Percentiles rank a stretch among this genome's conserved stretches.
Conservation (phyloP, 2,888 invertebrate species). For the Leucophenga maculata region DNA sequence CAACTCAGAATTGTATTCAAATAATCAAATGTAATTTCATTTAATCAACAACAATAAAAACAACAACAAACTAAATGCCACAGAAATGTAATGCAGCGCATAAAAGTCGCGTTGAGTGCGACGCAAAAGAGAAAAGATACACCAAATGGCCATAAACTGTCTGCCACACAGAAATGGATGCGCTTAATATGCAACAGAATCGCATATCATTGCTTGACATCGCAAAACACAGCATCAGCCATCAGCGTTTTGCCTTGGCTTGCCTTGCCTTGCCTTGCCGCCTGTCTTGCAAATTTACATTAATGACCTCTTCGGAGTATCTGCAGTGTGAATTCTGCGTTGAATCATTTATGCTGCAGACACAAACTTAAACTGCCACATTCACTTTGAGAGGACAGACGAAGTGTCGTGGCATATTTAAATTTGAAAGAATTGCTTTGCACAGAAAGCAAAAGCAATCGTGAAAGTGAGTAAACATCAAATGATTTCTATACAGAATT, state of each 20-base stretch:
- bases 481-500: not conserved
- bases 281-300: constrained; percentile 40
- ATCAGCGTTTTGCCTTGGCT: constrained; percentile 8
- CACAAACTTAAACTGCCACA: not conserved
- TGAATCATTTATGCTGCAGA: not conserved
- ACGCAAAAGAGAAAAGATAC: not conserved
- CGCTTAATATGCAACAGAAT: not conserved
- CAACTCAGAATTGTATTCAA: constrained; percentile 2
- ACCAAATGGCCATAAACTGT: not conserved
- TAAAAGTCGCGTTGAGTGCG: not conserved
- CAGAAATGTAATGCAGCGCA: not conserved
- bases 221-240: constrained; percentile 7
- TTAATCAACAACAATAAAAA: constrained; percentile 38
- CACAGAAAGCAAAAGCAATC: not conserved
- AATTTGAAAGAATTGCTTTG: not conserved
- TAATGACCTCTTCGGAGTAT: constrained; percentile 47
- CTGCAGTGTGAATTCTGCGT: constrained; percentile 32
- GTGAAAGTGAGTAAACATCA: not conserved
- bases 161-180: not conserved
- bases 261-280: not conserved
- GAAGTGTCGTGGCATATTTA: not conserved
- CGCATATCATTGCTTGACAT: constrained; percentile 4
- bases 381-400: not conserved
- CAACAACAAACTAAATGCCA: constrained; percentile 5
- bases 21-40: constrained; percentile 36